Evolutionary conservation across 2,888 invertebrate genomes (phyloP), one percentile per base, ranked within the genome.

Genomic region (Lasioglossum marginatum): DNA sequence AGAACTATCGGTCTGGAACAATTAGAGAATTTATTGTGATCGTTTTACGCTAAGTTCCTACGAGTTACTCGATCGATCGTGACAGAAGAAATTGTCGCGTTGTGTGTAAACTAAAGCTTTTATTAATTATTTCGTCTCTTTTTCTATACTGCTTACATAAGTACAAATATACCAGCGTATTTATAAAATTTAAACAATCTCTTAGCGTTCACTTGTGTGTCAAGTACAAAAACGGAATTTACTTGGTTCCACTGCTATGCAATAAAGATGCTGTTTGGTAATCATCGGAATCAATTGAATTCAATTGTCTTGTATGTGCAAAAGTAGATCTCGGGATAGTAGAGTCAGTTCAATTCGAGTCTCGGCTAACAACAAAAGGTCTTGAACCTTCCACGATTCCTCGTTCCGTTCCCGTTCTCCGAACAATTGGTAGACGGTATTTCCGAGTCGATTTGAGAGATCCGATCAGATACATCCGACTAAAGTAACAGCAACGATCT

Each of bases 1-100:
- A 81, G 72, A 57, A 84, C 63, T 40, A 88, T 93, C 60, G 79
- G 87, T 63, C 84, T 93, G 43, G 77, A 88, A 70, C 72, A 89
- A 27, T 34, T 92, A 45, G 82, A 87, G 75, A 37, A 82, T 80
- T 82, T 84, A 52, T 78, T 92, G 60, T 92, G 84, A 86, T 60
- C 63, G 76, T 70, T 73, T 79, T 34, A 6, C 19, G 12, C 27
- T 43, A 57, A 37, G 27, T 37, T 23, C 27, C 31, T 40, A n/a
- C 19, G 23, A 77, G 8, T 70, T 23, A 31, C 57, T n/a, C 60
- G 34, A 43, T 40, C 43, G 23, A 40, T 27, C 14, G 2, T 5
- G 52, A 43, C 14, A 60, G 45, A 70, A 74, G 6, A 73, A 66
- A 34, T 43, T 81, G n/a, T 52, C n/a, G 31, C 66, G 40, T 77